Conservation (phyloP, 1,140 invertebrate genomes). For the Cylas formicarius region DNA sequence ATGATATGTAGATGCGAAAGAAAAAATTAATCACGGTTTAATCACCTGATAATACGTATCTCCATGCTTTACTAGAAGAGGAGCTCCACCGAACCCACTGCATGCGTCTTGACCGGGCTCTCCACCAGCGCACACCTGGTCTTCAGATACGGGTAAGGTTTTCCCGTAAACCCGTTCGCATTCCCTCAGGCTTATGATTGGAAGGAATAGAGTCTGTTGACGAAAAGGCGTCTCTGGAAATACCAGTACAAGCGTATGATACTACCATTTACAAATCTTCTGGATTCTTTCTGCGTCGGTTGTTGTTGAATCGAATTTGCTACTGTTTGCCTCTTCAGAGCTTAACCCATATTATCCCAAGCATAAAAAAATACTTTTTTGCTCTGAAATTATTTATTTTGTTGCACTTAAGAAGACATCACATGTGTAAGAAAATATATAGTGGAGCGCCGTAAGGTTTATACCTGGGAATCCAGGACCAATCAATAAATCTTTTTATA, state of each 20-base stretch:
- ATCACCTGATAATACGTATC: conserved; percentile 54
- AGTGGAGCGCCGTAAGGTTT: no score
- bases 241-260: conserved; percentile 33
- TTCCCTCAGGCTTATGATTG: conserved; percentile 45
- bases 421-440: no score
- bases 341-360: no score
- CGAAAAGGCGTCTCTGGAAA: conserved; percentile 33
- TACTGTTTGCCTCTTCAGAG: no score
- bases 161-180: conserved; percentile 49
- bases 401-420: no score
- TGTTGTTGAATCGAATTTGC: no score
- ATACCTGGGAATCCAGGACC: no score
- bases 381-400: no score
- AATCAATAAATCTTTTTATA: no score
- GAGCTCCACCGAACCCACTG: conserved; percentile 62
- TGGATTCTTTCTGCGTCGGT: no score
- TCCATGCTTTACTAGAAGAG: conserved; percentile 51
- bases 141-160: conserved; percentile 50
- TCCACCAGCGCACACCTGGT: conserved; percentile 61
- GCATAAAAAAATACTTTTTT: no score
- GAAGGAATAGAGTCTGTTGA: conserved; percentile 49
- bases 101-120: conserved; percentile 59
- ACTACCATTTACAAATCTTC: no score
- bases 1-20: conserved; percentile 1
- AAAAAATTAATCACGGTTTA: conserved; percentile 5